Base-by-base conservation (phyloP, 2,888 invertebrate genomes). In the Leptura quadrifasciata region DNA sequence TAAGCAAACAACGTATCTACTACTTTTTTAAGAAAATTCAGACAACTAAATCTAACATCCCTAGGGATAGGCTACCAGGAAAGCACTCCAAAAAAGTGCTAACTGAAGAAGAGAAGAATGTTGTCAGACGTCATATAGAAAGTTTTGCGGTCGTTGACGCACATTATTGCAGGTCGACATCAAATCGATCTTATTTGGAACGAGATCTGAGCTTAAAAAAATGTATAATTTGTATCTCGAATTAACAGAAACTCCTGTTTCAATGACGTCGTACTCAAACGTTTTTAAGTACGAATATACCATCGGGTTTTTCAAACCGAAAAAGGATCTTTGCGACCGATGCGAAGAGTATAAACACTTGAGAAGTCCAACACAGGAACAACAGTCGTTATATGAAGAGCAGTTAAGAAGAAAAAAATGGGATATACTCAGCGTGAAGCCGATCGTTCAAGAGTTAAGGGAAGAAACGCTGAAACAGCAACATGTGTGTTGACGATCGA, bases 301-400 rank as follows among this genome's bases (percentile, higher is more conserved):
- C 20, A 12, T 57, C 10, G 8, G n/a, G 10, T 57, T 57, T 57
- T 57, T 31, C 21, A 63, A 63, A 31, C 63, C 20, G 8, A 63
- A 63, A 21, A 31, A 35, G 15, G 63, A 63, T 21, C 18, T 63
- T 27, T 63, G 27, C n/a, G 63, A 35, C n/a, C 15, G 5, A 12
- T 21, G 35, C n/a, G n/a, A 63, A 63, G 63, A 63, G 21, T 54
- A 54, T 54, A 54, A 15, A 6, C 9, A 24, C 15, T 17, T 35
- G n/a, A 60, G 27, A 20, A 61, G 60, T 47, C 1, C 60, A 60
- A 60, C 61, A 17, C 35, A 71, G 17, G 39, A 60, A 60, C 21
- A 24, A 18, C 18, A 57, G 21, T 9, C 17, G 18, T 8, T 8
- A 54, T 21, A 52, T 17, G 55, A 27, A 31, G 55, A 54, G 21